These are phyloP conservation scores for Acrocephalus scirpaceus DNA, from an alignment of 2,797 vertebrate species.

Conservation along the genomic window DNA sequence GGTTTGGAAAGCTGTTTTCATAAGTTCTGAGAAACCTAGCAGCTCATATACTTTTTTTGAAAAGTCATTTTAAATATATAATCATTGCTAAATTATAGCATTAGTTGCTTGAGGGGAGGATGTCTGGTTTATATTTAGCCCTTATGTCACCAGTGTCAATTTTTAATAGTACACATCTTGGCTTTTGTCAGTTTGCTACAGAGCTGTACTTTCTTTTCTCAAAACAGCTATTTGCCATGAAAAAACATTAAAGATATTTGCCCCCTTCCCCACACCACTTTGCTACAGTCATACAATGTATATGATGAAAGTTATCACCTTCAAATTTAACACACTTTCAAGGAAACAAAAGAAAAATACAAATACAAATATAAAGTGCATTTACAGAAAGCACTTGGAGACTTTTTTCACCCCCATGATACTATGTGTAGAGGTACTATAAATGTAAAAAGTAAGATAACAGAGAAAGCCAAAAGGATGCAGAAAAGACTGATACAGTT, in stretches of 20 bases:
- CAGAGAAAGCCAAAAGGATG: not conserved
- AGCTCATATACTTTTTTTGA: not conserved
- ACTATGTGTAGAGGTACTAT: not conserved
- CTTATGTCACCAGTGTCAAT: not conserved
- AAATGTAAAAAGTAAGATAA: not conserved
- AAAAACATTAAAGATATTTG: not conserved
- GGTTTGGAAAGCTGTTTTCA: not conserved
- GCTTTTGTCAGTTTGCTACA: slow-evolving; percentile 30
- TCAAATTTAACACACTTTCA: not conserved
- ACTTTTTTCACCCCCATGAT: rapidly evolving
- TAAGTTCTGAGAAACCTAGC: not conserved
- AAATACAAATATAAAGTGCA: not conserved
- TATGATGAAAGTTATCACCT: not conserved
- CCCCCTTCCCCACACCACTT: not conserved
- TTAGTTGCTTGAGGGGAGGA: not conserved
- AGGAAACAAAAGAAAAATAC: not conserved
- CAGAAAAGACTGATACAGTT: not conserved
- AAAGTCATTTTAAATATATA: not conserved
- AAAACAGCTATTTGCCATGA: not conserved
- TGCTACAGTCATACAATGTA: not conserved
- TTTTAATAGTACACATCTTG: slow-evolving; percentile 50
- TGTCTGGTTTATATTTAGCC: slow-evolving; percentile 18
- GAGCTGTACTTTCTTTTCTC: not conserved
- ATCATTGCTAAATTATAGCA: not conserved
- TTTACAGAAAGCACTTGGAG: not conserved